Evolutionary conservation across 2,888 invertebrate genomes (phyloP), one percentile per base, ranked within the genome.

Genomic region (Sympetrum striolatum): DNA sequence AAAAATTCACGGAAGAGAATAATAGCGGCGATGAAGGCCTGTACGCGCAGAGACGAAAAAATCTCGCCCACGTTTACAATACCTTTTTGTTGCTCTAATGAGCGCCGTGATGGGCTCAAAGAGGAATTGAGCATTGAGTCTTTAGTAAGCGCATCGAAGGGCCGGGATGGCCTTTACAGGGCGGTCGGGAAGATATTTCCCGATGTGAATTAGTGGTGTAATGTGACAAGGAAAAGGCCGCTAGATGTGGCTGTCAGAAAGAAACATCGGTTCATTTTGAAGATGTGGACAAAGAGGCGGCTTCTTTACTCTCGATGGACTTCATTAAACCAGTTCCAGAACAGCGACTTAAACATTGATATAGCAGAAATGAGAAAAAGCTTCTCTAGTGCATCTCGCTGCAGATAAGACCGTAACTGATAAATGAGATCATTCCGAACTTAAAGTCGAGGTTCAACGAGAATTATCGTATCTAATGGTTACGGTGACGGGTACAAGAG

Each of bases 181-280:
- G 64, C n/a, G 64, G 58, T 18, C 22, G 82, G 53, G 58, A 82
- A 58, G 82, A 82, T 82, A 82, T 82, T 82, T 82, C 58, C 82
- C 82, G 82, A 82, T 82, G 82, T 82, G 82, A 82, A 82, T 82
- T 82, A 82, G 82, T 82, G 82, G 53, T 35, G 82, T 82, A 82
- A 82, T 82, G 82, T 82, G 82, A 82, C 82, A 82, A 58, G 82
- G 15, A 4, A 64, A n/a, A n/a, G n/a, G 22, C 64, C 25, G 64
- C 22, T 64, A 22, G 64, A 22, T 64, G 64, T n/a, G 64, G n/a
- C 64, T 64, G 64, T 64, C 64, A 64, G 64, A 12, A 64, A 64
- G 64, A 64, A 64, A 25, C 64, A 64, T 64, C 25, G 64, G 64
- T 25, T 64, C 64, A 64, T 25, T 64, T 64, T 64, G 64, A 64